Evolutionary conservation across 1,140 invertebrate genomes (phyloP).

Genomic region (Nasonia giraulti): DNA sequence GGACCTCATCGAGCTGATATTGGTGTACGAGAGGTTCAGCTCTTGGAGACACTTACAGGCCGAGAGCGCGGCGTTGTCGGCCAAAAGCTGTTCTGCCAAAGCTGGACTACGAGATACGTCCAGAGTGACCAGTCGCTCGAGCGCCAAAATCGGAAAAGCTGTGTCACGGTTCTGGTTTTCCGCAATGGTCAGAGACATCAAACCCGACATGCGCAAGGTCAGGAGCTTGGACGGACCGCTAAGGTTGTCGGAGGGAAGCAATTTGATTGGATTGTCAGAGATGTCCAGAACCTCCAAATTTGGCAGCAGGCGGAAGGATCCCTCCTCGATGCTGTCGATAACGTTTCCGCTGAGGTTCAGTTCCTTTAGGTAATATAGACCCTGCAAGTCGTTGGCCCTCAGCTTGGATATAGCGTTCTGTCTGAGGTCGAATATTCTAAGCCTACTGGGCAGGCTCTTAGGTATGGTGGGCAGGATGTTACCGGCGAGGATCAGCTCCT

Average conservation of each 20-base stretch:
- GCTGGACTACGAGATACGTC: slow-evolving; percentile 84
- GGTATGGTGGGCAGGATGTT: slow-evolving; percentile 83
- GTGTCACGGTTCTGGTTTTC: slow-evolving; percentile 76
- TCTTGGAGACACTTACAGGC: slow-evolving; percentile 81
- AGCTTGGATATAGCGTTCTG: slow-evolving; percentile 81
- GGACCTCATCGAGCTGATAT: slow-evolving; percentile 78
- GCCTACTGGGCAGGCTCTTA: slow-evolving; percentile 78
- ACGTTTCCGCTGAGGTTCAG: slow-evolving; percentile 82
- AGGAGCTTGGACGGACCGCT: slow-evolving; percentile 79
- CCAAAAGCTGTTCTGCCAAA: slow-evolving; percentile 80
- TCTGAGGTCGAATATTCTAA: slow-evolving; percentile 79
- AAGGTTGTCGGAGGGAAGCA: slow-evolving; percentile 80
- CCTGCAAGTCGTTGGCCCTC: slow-evolving; percentile 80
- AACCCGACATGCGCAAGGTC: slow-evolving; percentile 80
- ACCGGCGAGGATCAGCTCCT: slow-evolving; percentile 85
- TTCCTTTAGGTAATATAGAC: slow-evolving; percentile 81
- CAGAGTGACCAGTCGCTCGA: slow-evolving; percentile 81
- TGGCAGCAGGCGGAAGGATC: slow-evolving; percentile 79
- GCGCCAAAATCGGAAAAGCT: slow-evolving; percentile 81
- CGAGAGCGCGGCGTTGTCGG: slow-evolving; percentile 81
- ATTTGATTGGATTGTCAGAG: slow-evolving; percentile 84
- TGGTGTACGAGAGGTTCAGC: slow-evolving; percentile 81
- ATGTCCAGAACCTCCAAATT: slow-evolving; percentile 83
- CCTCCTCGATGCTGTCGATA: slow-evolving; percentile 80
- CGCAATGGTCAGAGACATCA: slow-evolving; percentile 76